Evolutionary conservation across 1,140 invertebrate genomes (phyloP).

Genomic region (Oreohelix idahoensis): DNA sequence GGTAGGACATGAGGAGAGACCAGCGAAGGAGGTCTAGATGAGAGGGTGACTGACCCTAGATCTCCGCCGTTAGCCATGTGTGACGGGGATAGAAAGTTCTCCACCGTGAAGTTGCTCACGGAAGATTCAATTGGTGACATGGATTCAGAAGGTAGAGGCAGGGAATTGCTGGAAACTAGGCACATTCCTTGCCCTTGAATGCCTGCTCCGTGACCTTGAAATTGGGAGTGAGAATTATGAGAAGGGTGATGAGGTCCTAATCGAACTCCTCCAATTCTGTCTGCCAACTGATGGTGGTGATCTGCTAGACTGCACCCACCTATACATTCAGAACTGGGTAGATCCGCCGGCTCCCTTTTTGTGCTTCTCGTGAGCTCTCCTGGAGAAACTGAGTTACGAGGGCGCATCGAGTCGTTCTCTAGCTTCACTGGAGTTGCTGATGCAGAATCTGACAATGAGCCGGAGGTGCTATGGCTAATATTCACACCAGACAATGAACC

Average conservation of each 20-base stretch:
- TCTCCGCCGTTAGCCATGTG: slow-evolving; percentile 53
- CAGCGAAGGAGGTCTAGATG: slow-evolving; percentile 51
- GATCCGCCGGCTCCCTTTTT: slow-evolving; percentile 62
- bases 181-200: slow-evolving; percentile 9
- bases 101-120: slow-evolving; percentile 63
- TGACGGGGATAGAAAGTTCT: slow-evolving; percentile 63
- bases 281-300: background rate
- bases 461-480: slow-evolving; percentile 29
- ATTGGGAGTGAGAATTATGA: slow-evolving; percentile 16
- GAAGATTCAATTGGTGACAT: slow-evolving; percentile 34
- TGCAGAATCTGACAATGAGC: background rate
- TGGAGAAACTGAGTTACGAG: slow-evolving; percentile 35
- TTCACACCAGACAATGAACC: slow-evolving; percentile 17
- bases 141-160: background rate
- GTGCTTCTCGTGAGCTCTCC: slow-evolving; percentile 44
- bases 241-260: slow-evolving; percentile 3
- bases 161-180: background rate
- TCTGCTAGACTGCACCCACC: slow-evolving; percentile 8
- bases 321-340: slow-evolving; percentile 48
- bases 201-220: slow-evolving; percentile 11
- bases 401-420: slow-evolving; percentile 21
- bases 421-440: slow-evolving; percentile 32
- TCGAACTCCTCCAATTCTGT: slow-evolving; percentile 28
- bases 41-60: slow-evolving; percentile 41
- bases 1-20: slow-evolving; percentile 60